Evolutionary conservation across 2,113 vertebrate genomes (phyloP).

Genomic region (Columba livia): DNA sequence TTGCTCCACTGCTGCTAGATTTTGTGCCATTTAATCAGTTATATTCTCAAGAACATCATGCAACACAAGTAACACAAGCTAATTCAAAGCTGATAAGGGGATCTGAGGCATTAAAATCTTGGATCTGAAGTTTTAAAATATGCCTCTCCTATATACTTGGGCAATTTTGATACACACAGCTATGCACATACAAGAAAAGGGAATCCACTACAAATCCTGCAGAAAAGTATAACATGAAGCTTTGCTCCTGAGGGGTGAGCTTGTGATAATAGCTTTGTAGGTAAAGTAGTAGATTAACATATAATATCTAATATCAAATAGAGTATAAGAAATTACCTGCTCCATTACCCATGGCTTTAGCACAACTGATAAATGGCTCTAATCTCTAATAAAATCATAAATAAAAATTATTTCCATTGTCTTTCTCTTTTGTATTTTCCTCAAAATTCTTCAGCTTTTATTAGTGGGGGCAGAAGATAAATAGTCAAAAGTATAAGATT

Average conservation of each 20-base stretch:
- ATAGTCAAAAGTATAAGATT: background rate
- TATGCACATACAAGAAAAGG: background rate
- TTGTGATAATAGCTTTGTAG: background rate
- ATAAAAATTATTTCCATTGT: background rate
- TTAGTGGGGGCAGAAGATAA: background rate
- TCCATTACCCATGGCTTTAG: background rate
- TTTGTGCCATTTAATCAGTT: conserved; percentile 22
- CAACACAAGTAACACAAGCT: background rate
- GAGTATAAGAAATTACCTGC: background rate
- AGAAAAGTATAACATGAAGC: background rate
- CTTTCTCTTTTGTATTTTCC: background rate
- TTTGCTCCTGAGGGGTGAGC: background rate
- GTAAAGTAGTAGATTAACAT: background rate
- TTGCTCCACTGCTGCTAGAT: background rate
- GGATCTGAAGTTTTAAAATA: background rate
- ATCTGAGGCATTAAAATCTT: background rate
- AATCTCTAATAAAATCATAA: background rate
- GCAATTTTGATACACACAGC: background rate
- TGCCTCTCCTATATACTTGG: background rate
- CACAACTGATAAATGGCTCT: background rate
- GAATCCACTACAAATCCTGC: background rate
- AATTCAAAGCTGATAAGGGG: conserved; percentile 28
- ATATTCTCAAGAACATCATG: conserved; percentile 11
- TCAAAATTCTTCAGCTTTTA: background rate
- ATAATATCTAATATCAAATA: background rate